Conservation (phyloP, 2,888 invertebrate genomes). For the Alitta virens region DNA sequence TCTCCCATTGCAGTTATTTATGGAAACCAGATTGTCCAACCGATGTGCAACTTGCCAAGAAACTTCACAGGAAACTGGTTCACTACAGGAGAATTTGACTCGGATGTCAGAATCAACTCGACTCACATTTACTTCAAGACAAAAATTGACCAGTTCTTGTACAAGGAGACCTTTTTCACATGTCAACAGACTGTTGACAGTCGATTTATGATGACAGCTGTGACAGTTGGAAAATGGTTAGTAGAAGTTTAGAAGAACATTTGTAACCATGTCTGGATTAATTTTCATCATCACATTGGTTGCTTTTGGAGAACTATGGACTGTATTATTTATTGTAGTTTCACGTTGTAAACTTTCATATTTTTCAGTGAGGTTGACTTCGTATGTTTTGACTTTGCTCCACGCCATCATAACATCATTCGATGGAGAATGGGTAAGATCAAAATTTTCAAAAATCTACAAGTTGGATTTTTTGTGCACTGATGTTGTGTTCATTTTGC, state of each 20-base stretch:
- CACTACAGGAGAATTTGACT: conserved; percentile 94
- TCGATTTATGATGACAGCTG: conserved; percentile 90
- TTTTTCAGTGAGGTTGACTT: conserved; percentile 87
- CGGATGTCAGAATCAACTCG: conserved; percentile 80
- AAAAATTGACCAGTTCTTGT: conserved; percentile 76
- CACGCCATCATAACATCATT: conserved; percentile 92
- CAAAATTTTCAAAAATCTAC: no score
- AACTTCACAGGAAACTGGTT: conserved; percentile 95
- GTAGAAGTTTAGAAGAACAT: no score
- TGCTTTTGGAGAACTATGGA: not conserved
- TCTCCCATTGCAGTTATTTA: conserved; percentile 27
- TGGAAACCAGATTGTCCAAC: conserved; percentile 62
- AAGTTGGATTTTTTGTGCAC: no score
- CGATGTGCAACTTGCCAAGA: conserved; percentile 87
- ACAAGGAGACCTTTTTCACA: conserved; percentile 83
- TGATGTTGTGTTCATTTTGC: not conserved
- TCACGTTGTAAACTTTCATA: not conserved
- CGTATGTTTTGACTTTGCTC: conserved; percentile 93
- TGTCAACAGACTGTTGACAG: conserved; percentile 90
- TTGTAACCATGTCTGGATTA: no score
- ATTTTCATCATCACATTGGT: not conserved
- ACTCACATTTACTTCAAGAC: conserved; percentile 95
- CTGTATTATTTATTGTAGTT: not conserved
- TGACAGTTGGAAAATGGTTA: conserved; percentile 91
- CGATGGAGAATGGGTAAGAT: conserved; percentile 66